phyloP scores from a whole-genome alignment of 2,113 vertebrate genomes.

The Neomonachus schauinslandi region DNA sequence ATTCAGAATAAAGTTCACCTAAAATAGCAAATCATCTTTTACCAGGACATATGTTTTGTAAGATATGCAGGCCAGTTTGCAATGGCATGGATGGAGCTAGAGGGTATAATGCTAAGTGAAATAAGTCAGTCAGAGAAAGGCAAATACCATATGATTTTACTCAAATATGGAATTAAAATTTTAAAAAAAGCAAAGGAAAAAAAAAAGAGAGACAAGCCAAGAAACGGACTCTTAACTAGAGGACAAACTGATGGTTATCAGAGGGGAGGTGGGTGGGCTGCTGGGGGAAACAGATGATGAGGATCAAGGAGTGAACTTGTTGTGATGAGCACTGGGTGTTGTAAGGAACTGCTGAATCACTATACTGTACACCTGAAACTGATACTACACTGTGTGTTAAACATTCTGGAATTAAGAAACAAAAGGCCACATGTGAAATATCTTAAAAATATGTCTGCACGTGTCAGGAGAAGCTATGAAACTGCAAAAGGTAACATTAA shows the following conservation, averaged over 20 bases:
- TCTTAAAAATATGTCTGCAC: not conserved
- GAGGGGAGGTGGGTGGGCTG: too few relatives aligned
- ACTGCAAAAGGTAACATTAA: not conserved
- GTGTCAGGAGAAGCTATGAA: not conserved
- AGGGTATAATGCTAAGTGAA: not conserved
- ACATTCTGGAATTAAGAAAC: not conserved
- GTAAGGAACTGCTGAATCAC: not conserved
- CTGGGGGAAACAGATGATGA: not conserved
- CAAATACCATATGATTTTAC: not conserved
- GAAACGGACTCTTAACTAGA: not conserved
- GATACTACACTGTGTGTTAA: not conserved
- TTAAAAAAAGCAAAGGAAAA: not conserved
- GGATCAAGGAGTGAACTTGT: not conserved
- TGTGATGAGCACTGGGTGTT: not conserved
- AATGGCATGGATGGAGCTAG: not conserved
- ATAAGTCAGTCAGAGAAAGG: not conserved
- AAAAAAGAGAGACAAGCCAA: not conserved
- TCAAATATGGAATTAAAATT: not conserved
- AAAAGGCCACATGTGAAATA: not conserved
- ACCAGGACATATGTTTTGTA: not conserved
- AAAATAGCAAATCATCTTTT: not conserved
- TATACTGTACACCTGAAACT: not conserved
- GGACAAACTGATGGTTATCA: not conserved
- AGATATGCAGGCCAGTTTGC: not conserved
- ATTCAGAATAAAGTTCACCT: not conserved